phyloP scores from a whole-genome alignment of 2,888 invertebrate genomes.

The Elmis aenea region DNA sequence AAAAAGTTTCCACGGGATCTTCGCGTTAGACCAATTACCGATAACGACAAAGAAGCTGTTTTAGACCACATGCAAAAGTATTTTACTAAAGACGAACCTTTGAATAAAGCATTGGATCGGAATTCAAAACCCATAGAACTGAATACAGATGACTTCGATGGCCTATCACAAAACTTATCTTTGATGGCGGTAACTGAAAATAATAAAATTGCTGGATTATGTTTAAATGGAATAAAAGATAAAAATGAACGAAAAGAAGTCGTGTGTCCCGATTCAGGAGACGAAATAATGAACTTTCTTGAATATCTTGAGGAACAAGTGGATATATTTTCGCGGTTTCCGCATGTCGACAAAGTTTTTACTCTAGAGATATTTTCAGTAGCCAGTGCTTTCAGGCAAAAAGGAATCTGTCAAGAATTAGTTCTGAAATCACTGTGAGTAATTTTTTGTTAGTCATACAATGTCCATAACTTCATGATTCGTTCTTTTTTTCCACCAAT shows the following conservation, averaged over 20 bases:
- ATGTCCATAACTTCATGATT: no score
- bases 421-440: constrained; percentile 54
- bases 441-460: no score
- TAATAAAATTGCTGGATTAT: constrained; percentile 51
- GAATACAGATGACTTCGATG: constrained; percentile 57
- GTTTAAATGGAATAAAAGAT: constrained; percentile 37
- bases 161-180: constrained; percentile 56
- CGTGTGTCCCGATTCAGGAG: constrained; percentile 54
- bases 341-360: constrained; percentile 51
- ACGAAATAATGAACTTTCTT: constrained; percentile 59
- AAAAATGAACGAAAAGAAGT: constrained; percentile 47
- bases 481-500: no score
- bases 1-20: no score
- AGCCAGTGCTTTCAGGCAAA: constrained; percentile 59
- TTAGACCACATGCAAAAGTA: constrained; percentile 54
- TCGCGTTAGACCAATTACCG: constrained; percentile 45
- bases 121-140: constrained; percentile 59
- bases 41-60: constrained; percentile 48
- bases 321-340: constrained; percentile 55
- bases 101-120: constrained; percentile 59
- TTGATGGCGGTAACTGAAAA: constrained; percentile 57
- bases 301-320: constrained; percentile 53
- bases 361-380: constrained; percentile 65
- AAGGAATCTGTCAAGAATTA: constrained; percentile 61
- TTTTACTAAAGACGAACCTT: constrained; percentile 69